A percentile compares a stretch with the other conserved stretches of the same genome.
These are phyloP conservation scores for Leptopilina syphax DNA, from an alignment of 2,888 invertebrate genomes.

Conservation along the genomic window DNA sequence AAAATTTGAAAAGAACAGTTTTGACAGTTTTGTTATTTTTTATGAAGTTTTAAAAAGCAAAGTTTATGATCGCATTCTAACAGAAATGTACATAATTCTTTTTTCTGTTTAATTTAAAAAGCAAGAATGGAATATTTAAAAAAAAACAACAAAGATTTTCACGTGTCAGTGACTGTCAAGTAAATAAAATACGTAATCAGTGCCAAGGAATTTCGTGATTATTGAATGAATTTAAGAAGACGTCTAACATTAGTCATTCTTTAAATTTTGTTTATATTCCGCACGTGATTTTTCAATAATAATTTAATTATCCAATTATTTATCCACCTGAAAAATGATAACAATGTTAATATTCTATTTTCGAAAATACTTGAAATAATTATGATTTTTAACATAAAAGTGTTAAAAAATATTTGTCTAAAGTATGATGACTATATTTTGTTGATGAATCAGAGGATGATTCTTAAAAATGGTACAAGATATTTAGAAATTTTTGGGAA, in stretches of 20 bases:
- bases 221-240: constrained; percentile 58
- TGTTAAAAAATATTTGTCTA: neutral
- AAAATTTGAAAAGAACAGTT: neutral
- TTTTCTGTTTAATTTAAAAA: neutral
- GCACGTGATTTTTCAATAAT: neutral
- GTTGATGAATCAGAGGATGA: constrained; percentile 15
- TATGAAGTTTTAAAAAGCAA: constrained; percentile 12
- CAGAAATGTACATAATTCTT: neutral
- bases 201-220: constrained; percentile 59
- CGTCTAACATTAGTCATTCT: constrained; percentile 16
- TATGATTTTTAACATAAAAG: too few species aligned
- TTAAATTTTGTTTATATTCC: neutral
- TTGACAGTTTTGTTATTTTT: neutral
- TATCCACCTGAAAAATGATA: neutral
- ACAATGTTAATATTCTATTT: too few species aligned
- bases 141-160: neutral
- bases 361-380: too few species aligned
- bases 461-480: neutral
- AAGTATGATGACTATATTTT: neutral
- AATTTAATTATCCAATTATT: neutral
- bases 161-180: neutral
- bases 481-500: constrained; percentile 24
- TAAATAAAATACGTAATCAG: neutral
- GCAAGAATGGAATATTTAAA: neutral
- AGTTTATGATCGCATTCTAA: neutral